Evolutionary conservation across 1,140 invertebrate genomes (phyloP).

Genomic region (Agrypnia vestita): DNA sequence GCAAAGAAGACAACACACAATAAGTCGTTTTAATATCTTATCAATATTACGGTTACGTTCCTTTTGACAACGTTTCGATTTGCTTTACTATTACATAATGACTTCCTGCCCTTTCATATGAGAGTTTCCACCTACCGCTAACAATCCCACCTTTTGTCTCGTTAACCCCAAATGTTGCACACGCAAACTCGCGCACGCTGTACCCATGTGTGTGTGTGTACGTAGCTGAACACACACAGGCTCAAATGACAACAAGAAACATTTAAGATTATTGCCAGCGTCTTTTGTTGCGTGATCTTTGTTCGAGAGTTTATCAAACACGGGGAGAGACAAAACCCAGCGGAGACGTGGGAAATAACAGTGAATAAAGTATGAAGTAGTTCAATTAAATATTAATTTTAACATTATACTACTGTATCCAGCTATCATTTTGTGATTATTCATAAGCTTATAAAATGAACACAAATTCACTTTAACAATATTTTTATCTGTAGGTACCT

Average conservation of each 20-base stretch:
- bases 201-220: not conserved
- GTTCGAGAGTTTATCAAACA: conserved; percentile 57
- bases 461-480: no score
- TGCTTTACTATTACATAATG: conserved; percentile 22
- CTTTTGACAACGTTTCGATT: not conserved
- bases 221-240: not conserved
- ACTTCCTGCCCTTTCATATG: conserved; percentile 49
- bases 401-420: no score
- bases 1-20: not conserved
- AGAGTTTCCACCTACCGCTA: conserved; percentile 53
- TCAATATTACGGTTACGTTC: not conserved
- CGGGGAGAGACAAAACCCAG: not conserved
- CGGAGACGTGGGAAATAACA: not conserved
- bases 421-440: no score
- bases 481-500: no score
- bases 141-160: conserved; percentile 60
- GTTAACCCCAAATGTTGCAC: conserved; percentile 59
- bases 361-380: no score
- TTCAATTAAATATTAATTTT: no score
- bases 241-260: conserved; percentile 51
- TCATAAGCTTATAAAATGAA: no score
- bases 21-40: not conserved
- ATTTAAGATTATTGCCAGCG: conserved; percentile 60
- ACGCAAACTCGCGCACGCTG: conserved; percentile 17
- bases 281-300: conserved; percentile 59